Evolutionary conservation across 2,888 invertebrate species (phyloP).

Genomic region (Sicus ferrugineus): DNA sequence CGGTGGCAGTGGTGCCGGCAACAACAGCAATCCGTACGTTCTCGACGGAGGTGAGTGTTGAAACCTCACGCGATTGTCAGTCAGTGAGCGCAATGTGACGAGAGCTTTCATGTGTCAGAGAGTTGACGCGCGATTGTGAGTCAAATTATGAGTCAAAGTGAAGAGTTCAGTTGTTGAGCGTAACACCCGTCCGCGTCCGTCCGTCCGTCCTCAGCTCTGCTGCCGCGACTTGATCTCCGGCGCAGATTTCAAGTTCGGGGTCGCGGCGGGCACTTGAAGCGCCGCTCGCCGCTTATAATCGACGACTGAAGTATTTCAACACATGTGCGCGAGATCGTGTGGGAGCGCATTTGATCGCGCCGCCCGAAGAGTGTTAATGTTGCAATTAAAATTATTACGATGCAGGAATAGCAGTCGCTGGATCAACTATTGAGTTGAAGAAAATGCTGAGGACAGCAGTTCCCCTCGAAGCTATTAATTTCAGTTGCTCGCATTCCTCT

Average conservation of each 20-base stretch:
- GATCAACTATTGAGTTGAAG: background rate
- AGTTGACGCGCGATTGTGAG: conserved; percentile 27
- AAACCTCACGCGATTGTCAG: too few species aligned
- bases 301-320: conserved; percentile 3
- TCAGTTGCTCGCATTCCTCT: too few species aligned
- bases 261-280: conserved; percentile 26
- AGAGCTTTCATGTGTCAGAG: background rate
- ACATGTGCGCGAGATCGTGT: conserved; percentile 47
- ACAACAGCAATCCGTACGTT: conserved; percentile 45
- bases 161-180: conserved; percentile 17
- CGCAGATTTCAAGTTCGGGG: conserved; percentile 20
- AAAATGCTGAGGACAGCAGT: conserved; percentile 20
- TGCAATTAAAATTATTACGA: conserved; percentile 22
- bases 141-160: background rate
- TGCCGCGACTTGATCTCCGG: background rate
- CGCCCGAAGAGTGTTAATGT: conserved; percentile 32
- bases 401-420: background rate
- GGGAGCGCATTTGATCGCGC: conserved; percentile 32
- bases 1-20: conserved; percentile 43
- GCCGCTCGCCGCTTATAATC: conserved; percentile 8
- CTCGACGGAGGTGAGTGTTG: conserved; percentile 62
- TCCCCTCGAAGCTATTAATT: conserved; percentile 14
- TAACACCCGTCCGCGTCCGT: background rate
- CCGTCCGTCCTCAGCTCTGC: background rate
- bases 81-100: too few species aligned